Percentiles rank a stretch among this genome's conserved stretches.
These are phyloP conservation scores for Berghia stephanieae DNA, from an alignment of 1,140 invertebrate species.

Conservation along the genomic window DNA sequence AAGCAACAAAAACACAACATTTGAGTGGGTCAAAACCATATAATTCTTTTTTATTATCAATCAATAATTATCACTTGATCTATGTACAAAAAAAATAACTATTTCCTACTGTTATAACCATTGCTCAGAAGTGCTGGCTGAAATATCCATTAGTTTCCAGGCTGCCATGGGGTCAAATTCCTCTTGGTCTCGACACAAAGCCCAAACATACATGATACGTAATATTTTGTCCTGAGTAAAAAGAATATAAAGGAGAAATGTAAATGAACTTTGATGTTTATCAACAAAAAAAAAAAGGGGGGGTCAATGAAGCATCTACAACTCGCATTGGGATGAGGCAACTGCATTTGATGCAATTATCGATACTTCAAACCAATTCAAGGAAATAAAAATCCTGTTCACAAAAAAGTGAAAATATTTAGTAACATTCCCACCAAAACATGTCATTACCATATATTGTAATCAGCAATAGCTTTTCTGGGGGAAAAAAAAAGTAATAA, in stretches of 20 bases:
- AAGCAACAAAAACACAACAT: background rate
- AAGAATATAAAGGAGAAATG: background rate
- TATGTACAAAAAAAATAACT: background rate
- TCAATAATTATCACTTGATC: background rate
- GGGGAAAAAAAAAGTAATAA: no score
- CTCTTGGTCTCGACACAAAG: slow-evolving; percentile 91
- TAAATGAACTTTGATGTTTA: background rate
- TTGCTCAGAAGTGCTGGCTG: slow-evolving; percentile 88
- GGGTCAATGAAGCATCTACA: no score
- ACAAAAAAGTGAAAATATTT: background rate
- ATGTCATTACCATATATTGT: no score
- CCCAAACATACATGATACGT: slow-evolving; percentile 96
- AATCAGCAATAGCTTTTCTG: no score
- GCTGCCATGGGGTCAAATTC: slow-evolving; percentile 94
- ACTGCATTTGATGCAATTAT: background rate
- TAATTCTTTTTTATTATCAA: background rate
- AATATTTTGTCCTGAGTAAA: slow-evolving; percentile 85
- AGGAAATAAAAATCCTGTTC: background rate
- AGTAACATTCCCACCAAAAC: no score
- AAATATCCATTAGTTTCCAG: slow-evolving; percentile 94
- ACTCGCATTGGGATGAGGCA: no score
- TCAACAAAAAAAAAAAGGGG: background rate
- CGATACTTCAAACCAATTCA: background rate
- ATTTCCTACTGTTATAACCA: slow-evolving; percentile 75
- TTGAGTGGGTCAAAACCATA: background rate